A percentile compares a stretch with the other conserved stretches of the same genome.
phyloP scores from a whole-genome alignment of 1,140 invertebrate genomes.

The Bombus pyrosoma region DNA sequence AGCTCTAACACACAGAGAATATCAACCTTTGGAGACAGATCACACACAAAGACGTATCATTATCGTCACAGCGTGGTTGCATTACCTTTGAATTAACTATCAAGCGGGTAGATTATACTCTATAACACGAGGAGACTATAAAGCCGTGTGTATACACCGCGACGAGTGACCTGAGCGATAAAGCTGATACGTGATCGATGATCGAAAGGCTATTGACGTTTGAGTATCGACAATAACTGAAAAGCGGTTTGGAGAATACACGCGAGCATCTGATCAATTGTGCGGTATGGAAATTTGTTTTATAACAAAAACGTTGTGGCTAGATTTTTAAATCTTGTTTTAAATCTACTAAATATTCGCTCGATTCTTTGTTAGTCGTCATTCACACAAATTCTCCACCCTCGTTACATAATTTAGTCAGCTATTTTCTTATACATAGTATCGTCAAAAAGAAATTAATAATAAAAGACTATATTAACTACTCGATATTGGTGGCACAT shows the following conservation, averaged over 20 bases:
- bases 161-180: background rate
- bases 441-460: too few relatives aligned
- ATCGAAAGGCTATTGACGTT: background rate
- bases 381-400: too few relatives aligned
- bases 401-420: too few relatives aligned
- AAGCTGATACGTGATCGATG: background rate
- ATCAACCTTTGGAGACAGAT: background rate
- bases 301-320: too few relatives aligned
- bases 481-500: too few relatives aligned
- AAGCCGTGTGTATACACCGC: too few relatives aligned
- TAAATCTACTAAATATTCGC: too few relatives aligned
- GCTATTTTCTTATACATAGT: too few relatives aligned
- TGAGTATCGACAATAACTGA: background rate
- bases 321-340: too few relatives aligned
- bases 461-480: too few relatives aligned
- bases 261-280: background rate
- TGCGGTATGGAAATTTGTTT: too few relatives aligned
- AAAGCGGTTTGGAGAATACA: background rate
- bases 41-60: background rate
- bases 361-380: too few relatives aligned
- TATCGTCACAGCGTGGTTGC: background rate
- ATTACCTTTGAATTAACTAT: background rate
- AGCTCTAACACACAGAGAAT: background rate
- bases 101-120: background rate
- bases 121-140: background rate